phyloP scores from a whole-genome alignment of 2,113 vertebrate species.

The Odontesthes bonariensis region DNA sequence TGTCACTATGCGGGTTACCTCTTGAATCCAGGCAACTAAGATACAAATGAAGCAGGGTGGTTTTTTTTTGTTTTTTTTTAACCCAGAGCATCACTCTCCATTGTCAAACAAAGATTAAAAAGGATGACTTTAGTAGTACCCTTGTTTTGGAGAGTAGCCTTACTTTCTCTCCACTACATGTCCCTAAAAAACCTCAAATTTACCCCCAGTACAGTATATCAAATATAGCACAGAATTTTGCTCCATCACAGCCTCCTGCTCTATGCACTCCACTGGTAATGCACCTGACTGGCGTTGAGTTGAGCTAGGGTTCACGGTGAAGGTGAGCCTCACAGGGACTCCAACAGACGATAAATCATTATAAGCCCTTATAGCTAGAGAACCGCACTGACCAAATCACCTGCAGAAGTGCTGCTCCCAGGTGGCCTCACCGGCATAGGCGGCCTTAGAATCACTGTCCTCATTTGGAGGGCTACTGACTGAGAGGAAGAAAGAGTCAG shows the following conservation, averaged over 20 bases:
- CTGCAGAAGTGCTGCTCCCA: conserved; percentile 43
- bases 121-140: too few species aligned
- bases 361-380: conserved; percentile 34
- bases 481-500: neutral
- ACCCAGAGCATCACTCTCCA: neutral
- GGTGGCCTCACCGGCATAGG: conserved; percentile 28
- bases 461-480: conserved; percentile 32
- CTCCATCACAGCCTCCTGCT: neutral
- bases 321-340: conserved; percentile 54
- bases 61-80: neutral
- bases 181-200: neutral
- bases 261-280: conserved; percentile 29
- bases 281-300: conserved; percentile 15
- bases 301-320: conserved; percentile 41
- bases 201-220: neutral
- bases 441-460: conserved; percentile 41
- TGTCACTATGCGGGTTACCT: neutral
- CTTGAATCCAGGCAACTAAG: neutral
- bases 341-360: conserved; percentile 54
- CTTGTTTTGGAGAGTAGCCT: neutral
- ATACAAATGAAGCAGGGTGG: neutral
- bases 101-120: neutral
- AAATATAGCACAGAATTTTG: neutral
- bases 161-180: neutral
- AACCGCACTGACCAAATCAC: conserved; percentile 45